Percentiles rank a stretch among this genome's conserved stretches.
Conservation (phyloP, 1,140 invertebrate genomes). For the Zaprionus capensis region DNA sequence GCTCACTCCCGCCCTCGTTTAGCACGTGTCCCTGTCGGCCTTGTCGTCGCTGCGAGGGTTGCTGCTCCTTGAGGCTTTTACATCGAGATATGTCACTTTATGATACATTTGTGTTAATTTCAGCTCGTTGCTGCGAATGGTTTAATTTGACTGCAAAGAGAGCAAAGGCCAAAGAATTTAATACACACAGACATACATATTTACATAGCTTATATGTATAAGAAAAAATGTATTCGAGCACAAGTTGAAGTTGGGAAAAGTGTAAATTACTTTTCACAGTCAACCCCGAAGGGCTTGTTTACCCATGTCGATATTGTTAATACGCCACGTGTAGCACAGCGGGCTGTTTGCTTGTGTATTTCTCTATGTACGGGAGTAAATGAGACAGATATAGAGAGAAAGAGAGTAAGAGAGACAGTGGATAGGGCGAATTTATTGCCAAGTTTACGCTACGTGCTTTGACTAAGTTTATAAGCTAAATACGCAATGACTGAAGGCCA, state of each 20-base stretch:
- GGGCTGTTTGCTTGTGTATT: slow-evolving; percentile 16
- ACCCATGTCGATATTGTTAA: slow-evolving; percentile 80
- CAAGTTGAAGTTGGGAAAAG: slow-evolving; percentile 62
- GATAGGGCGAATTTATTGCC: slow-evolving; percentile 75
- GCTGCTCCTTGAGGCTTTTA: slow-evolving; percentile 36
- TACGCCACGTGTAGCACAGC: slow-evolving; percentile 76
- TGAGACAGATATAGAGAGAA: slow-evolving; percentile 13
- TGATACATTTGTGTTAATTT: slow-evolving; percentile 82
- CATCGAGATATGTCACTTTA: slow-evolving; percentile 74
- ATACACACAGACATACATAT: neutral
- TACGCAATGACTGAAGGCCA: slow-evolving; percentile 44
- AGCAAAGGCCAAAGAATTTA: slow-evolving; percentile 29
- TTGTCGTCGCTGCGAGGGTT: slow-evolving; percentile 30
- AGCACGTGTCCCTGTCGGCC: slow-evolving; percentile 67
- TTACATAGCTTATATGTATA: slow-evolving; percentile 18
- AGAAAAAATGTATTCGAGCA: slow-evolving; percentile 29
- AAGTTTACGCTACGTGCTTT: slow-evolving; percentile 78
- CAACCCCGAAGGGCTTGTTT: slow-evolving; percentile 68
- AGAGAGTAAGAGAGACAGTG: slow-evolving; percentile 7
- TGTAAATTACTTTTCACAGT: slow-evolving; percentile 72
- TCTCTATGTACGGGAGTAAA: slow-evolving; percentile 14
- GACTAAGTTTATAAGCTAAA: slow-evolving; percentile 76
- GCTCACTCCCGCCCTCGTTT: slow-evolving; percentile 33
- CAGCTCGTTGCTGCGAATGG: slow-evolving; percentile 42
- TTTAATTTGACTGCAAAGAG: slow-evolving; percentile 60